Evolutionary conservation across 2,113 vertebrate species (phyloP).

Genomic region (Melanostigma gelatinosum): DNA sequence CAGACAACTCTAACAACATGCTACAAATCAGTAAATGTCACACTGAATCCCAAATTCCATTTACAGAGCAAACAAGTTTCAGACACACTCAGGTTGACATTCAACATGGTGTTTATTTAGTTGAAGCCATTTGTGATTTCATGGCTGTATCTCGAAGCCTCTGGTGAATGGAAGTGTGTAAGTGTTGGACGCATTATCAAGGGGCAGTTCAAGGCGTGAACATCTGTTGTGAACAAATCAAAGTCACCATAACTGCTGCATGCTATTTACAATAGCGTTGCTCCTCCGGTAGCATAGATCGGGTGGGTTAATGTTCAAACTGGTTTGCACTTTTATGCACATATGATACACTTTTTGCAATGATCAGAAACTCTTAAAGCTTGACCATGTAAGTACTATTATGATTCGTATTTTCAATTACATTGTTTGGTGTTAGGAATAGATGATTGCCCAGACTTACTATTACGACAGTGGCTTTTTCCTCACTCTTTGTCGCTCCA

Average conservation of each 20-base stretch:
- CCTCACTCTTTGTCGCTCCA: neutral
- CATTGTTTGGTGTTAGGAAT: neutral
- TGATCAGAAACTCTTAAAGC: neutral
- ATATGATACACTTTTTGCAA: neutral
- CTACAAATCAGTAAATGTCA: slow-evolving; percentile 47
- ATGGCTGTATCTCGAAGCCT: slow-evolving; percentile 36
- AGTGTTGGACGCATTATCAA: slow-evolving; percentile 52
- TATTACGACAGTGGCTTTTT: neutral
- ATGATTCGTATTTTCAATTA: neutral
- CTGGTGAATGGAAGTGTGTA: slow-evolving; percentile 32
- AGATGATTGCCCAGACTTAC: neutral
- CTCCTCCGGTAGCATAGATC: neutral
- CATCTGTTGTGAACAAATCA: slow-evolving; percentile 76
- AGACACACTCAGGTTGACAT: slow-evolving; percentile 64
- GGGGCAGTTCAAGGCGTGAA: slow-evolving; percentile 57
- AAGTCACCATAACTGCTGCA: slow-evolving; percentile 50
- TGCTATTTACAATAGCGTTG: slow-evolving; percentile 43
- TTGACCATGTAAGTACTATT: neutral
- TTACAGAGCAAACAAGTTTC: slow-evolving; percentile 58
- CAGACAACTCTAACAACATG: slow-evolving; percentile 30
- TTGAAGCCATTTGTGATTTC: slow-evolving; percentile 66
- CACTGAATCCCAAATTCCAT: slow-evolving; percentile 43
- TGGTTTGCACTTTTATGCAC: slow-evolving; percentile 8
- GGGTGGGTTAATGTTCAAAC: neutral
- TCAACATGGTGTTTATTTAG: slow-evolving; percentile 75